Evolutionary conservation across 2,113 vertebrate species (phyloP).

Genomic region (Pterocles gutturalis): DNA sequence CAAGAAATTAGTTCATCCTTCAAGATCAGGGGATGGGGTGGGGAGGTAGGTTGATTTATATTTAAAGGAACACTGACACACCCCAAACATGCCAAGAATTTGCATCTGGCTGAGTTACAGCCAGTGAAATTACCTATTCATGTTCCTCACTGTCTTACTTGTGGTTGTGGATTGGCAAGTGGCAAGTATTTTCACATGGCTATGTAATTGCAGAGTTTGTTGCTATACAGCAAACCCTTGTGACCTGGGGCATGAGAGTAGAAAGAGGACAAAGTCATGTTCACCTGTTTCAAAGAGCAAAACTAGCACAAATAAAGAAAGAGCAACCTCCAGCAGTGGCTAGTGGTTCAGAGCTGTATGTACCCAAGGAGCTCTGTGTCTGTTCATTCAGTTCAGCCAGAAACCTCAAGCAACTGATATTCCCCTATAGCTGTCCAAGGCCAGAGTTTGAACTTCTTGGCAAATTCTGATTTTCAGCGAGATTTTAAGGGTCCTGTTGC

Average conservation of each 20-base stretch:
- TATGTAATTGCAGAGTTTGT: neutral
- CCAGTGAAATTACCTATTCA: neutral
- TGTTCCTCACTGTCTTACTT: neutral
- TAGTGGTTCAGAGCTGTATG: rapidly evolving
- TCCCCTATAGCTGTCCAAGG: neutral
- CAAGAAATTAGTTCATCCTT: neutral
- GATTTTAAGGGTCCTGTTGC: neutral
- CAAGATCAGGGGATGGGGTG: neutral
- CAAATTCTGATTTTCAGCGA: neutral
- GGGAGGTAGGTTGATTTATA: neutral
- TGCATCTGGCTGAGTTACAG: neutral
- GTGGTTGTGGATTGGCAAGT: neutral
- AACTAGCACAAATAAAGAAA: neutral
- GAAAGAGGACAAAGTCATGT: neutral
- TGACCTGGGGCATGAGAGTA: neutral
- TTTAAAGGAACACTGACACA: neutral
- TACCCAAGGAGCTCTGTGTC: neutral
- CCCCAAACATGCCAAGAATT: neutral
- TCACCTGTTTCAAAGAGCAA: neutral
- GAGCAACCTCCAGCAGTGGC: neutral
- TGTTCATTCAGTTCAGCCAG: neutral
- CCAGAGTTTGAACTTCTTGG: neutral
- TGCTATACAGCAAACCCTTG: neutral
- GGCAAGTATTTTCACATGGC: neutral
- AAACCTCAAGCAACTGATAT: neutral